Base-by-base conservation (phyloP, 2,113 vertebrate species). In the Lates calcarifer region DNA sequence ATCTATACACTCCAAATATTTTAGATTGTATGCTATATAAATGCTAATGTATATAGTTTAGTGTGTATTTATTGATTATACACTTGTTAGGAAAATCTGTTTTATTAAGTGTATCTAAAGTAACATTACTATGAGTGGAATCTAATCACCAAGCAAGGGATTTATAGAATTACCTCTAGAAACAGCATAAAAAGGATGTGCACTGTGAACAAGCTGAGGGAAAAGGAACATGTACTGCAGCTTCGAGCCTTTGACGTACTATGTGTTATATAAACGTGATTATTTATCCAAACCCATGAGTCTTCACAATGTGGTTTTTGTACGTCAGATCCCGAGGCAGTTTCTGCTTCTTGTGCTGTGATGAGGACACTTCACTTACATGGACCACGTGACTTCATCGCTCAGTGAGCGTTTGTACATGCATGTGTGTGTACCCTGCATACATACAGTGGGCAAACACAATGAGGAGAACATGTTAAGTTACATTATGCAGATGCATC, bases 221-320 rank as follows among this genome's bases (percentile, higher is more conserved):
- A 18, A 81, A 83, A 69, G n/a, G 2, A 72, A 62, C 24, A 4
- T 22, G 66, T 39, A n/a, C n/a, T n/a, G n/a, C n/a, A 49, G 76
- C 77, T 77, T 12, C 0, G 15, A 79, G 72, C 66, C 39, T 88
- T 56, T 86, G 82, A 89, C 74, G 72, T 68, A 64, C 58, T 62
- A 6, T 61, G 64, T 61, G 61, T 89, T 90, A 90, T 22, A 41
- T 81, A 87, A 88, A 87, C 31, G 58, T 45, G 63, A 89, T 80
- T 86, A 89, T 81, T 87, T 80, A 82, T 79, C 78, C 69, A 64
- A 67, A 79, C 72, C 83, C 65, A 24, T n/a, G 69, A 89, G 79
- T 45, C 57, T 69, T 55, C 71, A 76, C 63, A 66, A 57, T 83
- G 67, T 66, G 70, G 17, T 57, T 84, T 77, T 76, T 84, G 51